Percentiles rank a stretch among this genome's conserved stretches.
These are phyloP conservation scores for Gryon sp. DNA, from an alignment of 1,140 invertebrate genomes.

Conservation along the genomic window DNA sequence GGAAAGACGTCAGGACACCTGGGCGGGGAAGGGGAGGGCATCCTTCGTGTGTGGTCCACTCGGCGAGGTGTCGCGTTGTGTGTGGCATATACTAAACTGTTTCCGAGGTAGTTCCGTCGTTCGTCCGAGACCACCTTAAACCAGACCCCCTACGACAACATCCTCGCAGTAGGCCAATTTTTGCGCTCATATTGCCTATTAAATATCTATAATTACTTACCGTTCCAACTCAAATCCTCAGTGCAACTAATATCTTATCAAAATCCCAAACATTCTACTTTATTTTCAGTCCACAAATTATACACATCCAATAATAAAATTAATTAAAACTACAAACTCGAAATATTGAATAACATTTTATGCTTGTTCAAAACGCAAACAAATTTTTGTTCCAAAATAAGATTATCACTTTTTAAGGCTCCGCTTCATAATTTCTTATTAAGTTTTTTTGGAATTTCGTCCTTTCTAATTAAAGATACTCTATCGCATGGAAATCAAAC, in stretches of 20 bases:
- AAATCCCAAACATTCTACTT: too few species aligned
- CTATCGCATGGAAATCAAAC: neutral
- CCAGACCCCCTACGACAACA: constrained; percentile 41
- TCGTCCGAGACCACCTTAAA: constrained; percentile 56
- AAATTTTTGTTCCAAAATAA: too few species aligned
- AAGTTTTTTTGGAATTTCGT: too few species aligned
- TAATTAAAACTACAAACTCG: too few species aligned
- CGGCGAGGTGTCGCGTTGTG: constrained; percentile 76
- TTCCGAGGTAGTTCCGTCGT: constrained; percentile 64
- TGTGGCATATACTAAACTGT: constrained; percentile 74
- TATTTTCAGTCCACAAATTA: too few species aligned
- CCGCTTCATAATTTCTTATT: too few species aligned
- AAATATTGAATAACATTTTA: too few species aligned
- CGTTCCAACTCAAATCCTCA: neutral
- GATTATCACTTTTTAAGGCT: too few species aligned
- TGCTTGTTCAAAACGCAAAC: too few species aligned
- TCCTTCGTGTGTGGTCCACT: constrained; percentile 77
- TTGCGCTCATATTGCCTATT: constrained; percentile 19
- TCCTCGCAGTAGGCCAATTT: constrained; percentile 12
- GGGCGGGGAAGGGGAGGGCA: constrained; percentile 59
- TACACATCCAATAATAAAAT: too few species aligned
- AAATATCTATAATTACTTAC: constrained; percentile 24
- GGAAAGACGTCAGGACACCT: constrained; percentile 35
- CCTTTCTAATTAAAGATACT: constrained; percentile 12
- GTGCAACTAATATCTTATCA: too few species aligned